These are phyloP conservation scores for Cepphus grylle DNA, from an alignment of 2,113 vertebrate genomes.

Conservation along the genomic window DNA sequence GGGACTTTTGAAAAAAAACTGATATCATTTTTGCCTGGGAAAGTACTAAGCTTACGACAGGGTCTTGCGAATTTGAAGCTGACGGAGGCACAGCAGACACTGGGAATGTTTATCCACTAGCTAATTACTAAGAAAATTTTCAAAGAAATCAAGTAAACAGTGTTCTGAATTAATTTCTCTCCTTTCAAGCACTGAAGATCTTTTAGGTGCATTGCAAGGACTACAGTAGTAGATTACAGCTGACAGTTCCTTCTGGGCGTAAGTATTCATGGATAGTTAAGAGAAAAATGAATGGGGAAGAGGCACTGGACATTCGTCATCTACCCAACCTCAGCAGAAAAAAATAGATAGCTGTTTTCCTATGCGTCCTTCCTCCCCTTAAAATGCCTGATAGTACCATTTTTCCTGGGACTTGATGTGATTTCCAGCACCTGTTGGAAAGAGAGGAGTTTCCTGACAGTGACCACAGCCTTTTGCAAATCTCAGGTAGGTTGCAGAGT, in stretches of 20 bases:
- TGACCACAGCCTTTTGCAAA: not conserved
- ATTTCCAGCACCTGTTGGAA: not conserved
- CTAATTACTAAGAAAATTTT: not conserved
- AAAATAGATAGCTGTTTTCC: not conserved
- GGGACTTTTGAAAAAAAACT: not conserved
- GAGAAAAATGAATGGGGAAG: not conserved
- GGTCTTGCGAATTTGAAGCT: not conserved
- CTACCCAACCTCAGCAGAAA: not conserved
- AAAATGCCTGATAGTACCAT: not conserved
- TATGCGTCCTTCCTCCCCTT: not conserved
- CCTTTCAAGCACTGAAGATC: not conserved
- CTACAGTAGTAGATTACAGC: not conserved
- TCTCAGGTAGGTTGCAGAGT: not conserved
- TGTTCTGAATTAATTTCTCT: not conserved
- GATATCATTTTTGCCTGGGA: not conserved
- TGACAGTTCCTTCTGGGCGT: not conserved
- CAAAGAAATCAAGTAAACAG: not conserved
- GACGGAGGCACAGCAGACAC: not conserved
- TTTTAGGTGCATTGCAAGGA: not conserved
- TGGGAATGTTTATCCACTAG: not conserved
- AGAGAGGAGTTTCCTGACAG: not conserved
- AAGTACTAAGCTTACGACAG: not conserved
- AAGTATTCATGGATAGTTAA: not conserved
- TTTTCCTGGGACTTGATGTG: not conserved
- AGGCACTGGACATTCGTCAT: not conserved